phyloP scores from a whole-genome alignment of 2,797 vertebrate species.

The Salmo trutta region DNA sequence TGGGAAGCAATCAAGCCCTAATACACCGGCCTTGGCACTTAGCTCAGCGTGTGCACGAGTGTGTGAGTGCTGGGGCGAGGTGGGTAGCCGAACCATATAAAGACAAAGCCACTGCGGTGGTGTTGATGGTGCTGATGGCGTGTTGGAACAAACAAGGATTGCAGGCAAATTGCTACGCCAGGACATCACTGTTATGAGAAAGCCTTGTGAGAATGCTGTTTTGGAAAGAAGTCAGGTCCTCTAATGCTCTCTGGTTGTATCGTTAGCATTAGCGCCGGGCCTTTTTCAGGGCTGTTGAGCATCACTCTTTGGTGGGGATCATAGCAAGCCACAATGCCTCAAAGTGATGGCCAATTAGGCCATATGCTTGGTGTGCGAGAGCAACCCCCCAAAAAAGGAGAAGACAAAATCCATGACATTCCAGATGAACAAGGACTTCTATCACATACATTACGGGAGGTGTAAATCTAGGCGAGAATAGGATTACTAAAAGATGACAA shows the following conservation, averaged over 20 bases:
- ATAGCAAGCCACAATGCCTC: conserved; percentile 51
- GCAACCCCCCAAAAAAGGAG: conserved; percentile 38
- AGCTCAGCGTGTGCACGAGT: conserved; percentile 40
- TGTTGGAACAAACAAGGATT: conserved; percentile 48
- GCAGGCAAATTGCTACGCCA: conserved; percentile 37
- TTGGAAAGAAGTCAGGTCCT: conserved; percentile 38
- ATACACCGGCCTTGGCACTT: conserved; percentile 35
- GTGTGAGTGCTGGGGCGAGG: conserved; percentile 39
- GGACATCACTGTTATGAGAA: conserved; percentile 51
- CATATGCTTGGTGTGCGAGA: conserved; percentile 26
- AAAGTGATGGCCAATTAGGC: conserved; percentile 57
- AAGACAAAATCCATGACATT: conserved; percentile 32
- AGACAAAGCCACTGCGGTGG: conserved; percentile 49
- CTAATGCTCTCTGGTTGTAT: conserved; percentile 24
- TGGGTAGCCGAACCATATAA: conserved; percentile 53
- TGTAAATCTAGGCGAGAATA: conserved; percentile 16
- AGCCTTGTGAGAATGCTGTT: conserved; percentile 32
- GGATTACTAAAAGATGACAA: not conserved
- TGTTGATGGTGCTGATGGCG: conserved; percentile 37
- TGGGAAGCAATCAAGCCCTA: conserved; percentile 67
- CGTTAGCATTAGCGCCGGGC: conserved; percentile 53
- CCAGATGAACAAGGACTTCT: conserved; percentile 38
- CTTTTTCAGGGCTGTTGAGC: conserved; percentile 58
- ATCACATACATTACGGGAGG: conserved; percentile 17
- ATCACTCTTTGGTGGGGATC: conserved; percentile 43